Evolutionary conservation across 2,113 vertebrate species (phyloP), one percentile per base, ranked within the genome.

Genomic region (Brienomyrus brachyistius): DNA sequence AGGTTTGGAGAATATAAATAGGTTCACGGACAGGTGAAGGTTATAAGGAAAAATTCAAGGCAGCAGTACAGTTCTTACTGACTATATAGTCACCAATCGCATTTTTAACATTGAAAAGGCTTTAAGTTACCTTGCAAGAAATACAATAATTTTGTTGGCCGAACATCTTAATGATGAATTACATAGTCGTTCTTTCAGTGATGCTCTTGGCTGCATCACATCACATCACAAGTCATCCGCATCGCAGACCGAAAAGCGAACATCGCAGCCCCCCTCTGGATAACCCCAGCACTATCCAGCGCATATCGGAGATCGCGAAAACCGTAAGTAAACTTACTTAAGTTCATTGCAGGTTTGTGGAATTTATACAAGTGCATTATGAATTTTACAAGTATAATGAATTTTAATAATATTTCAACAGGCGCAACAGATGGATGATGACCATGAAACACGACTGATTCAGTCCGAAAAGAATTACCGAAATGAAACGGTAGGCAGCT

Each of bases 381-480:
- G 17, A 1, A 54, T 54, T 54, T 54, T 54, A 54, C 52, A 45
- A 45, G 35, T 21, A 82, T 45, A 82, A 82, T 45, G 4, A 82
- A 5, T 40, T 45, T 40, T 43, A 9, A 15, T 54, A 52, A 19
- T 86, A 23, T 84, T 88, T 31, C 27, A 13, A 74, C 90, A 94
- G 94, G 94, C 93, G 4, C 90, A 91, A 48, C 66, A 50, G 1
- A 23, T 86, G 27, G 94, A 94, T 82, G 51, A n/a, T 21, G 92
- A 93, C 87, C 91, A 92, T 0, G 91, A 91, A 15, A 93, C 90
- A 0, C 91, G 92, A 17, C 91, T 94, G 45, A 90, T 94, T 50
- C 92, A 52, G 21, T 70, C 91, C 1, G 66, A 56, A 11, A 90
- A 90, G 21, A 8, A 92, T 1, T 62, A 52, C 6, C 86, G 87